Percentiles rank a stretch among this genome's conserved stretches.
Evolutionary conservation across 2,888 invertebrate species (phyloP).

Genomic region (Merodon equestris): DNA sequence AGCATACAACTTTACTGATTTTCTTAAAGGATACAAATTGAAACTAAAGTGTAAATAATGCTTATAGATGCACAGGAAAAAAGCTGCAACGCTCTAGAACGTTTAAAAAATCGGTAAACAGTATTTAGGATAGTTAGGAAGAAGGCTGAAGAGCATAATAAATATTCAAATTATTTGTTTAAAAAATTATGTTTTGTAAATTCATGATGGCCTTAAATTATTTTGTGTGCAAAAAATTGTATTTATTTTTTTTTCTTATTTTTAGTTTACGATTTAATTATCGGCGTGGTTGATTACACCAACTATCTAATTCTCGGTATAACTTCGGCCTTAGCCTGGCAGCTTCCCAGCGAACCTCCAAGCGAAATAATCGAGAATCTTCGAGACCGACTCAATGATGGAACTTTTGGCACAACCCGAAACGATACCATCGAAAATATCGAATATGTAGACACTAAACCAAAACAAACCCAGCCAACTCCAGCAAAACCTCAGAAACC

Average conservation of each 20-base stretch:
- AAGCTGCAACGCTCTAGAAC: too few relatives aligned
- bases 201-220: too few relatives aligned
- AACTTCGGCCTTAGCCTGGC: constrained; percentile 88
- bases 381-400: constrained; percentile 73
- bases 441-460: constrained; percentile 68
- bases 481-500: constrained; percentile 5
- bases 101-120: too few relatives aligned
- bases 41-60: too few relatives aligned
- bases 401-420: constrained; percentile 73
- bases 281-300: constrained; percentile 77
- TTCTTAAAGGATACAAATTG: too few relatives aligned
- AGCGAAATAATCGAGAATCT: constrained; percentile 76
- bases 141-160: too few relatives aligned
- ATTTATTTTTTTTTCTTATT: neutral
- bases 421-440: constrained; percentile 73
- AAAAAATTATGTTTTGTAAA: too few relatives aligned
- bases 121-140: too few relatives aligned
- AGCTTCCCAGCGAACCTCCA: constrained; percentile 84
- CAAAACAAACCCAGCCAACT: neutral
- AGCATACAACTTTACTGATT: too few relatives aligned
- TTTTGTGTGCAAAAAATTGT: too few relatives aligned
- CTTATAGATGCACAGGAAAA: too few relatives aligned
- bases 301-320: constrained; percentile 83
- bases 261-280: constrained; percentile 76
- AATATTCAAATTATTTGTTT: too few relatives aligned